Evolutionary conservation across 2,113 vertebrate genomes (phyloP), one percentile per base, ranked within the genome.

Genomic region (Callipepla californica): DNA sequence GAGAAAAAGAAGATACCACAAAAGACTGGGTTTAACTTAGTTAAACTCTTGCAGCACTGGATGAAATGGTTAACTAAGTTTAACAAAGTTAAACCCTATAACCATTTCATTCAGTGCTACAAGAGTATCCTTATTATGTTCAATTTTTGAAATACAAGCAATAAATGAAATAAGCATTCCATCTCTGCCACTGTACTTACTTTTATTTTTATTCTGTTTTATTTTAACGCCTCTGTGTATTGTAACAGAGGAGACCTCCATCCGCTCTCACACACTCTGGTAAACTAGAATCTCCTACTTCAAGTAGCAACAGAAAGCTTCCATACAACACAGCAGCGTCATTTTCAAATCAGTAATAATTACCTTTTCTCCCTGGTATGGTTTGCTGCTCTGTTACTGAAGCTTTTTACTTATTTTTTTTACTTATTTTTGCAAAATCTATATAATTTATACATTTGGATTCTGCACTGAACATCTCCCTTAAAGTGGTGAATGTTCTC

Each of bases 261-360:
- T 36, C 26, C 16, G 5, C 38, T 47, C 28, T 75, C n/a, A 61
- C 0, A 0, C n/a, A 18, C 21, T 58, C 44, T 50, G 34, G 28
- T 16, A 69, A 76, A 69, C 7, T 28, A 10, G 4, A 50, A 59
- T 67, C 48, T 91, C 55, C 47, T 57, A 38, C 5, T 25, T 20
- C 61, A 57, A 74, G 40, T 26, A 89, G 62, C 23, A 80, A 76
- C 17, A 1, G 4, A 75, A 79, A 73, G 26, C 28, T 89, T 26
- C 14, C 68, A 38, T 32, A 25, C 36, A 68, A 80, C 14, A 38
- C 76, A 94, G 13, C 13, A 65, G 68, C 9, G 73, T 2, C 26
- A 42, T 62, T 80, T 89, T 50, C 32, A 66, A 89, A 45, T 6
- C 66, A 38, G 19, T 47, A 70, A 59, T 50, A 80, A 69, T 30